Conservation (phyloP, 1,140 invertebrate species). For the Phthorimaea operculella region DNA sequence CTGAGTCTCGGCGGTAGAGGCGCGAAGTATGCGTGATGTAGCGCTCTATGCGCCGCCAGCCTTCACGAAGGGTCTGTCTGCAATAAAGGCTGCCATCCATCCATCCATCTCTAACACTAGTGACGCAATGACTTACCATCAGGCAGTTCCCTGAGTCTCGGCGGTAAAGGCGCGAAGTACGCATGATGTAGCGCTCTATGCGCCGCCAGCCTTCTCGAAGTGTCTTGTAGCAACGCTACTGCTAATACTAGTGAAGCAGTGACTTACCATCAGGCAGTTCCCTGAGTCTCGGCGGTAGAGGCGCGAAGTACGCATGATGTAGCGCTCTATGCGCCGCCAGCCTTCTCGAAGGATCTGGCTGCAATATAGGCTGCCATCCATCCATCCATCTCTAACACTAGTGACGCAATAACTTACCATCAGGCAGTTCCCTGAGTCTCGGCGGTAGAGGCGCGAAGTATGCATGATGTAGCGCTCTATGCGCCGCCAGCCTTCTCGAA, state of each 20-base stretch:
- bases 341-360: slow-evolving; percentile 88
- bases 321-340: slow-evolving; percentile 90
- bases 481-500: slow-evolving; percentile 84
- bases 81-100: slow-evolving; percentile 87
- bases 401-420: slow-evolving; percentile 78
- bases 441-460: no score
- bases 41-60: no score
- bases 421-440: slow-evolving; percentile 80
- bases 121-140: slow-evolving; percentile 77
- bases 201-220: slow-evolving; percentile 86
- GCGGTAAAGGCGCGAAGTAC: slow-evolving; percentile 90
- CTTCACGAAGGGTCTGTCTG: slow-evolving; percentile 89
- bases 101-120: slow-evolving; percentile 93
- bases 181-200: slow-evolving; percentile 87
- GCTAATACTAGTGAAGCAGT: slow-evolving; percentile 69
- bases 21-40: no score
- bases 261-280: slow-evolving; percentile 89
- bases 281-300: slow-evolving; percentile 85
- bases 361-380: slow-evolving; percentile 81
- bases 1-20: slow-evolving; percentile 70
- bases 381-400: slow-evolving; percentile 87
- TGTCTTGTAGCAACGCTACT: slow-evolving; percentile 86
- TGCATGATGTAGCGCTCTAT: no score
- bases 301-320: slow-evolving; percentile 89
- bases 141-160: slow-evolving; percentile 87